Percentiles rank a stretch among this genome's conserved stretches.
Evolutionary conservation across 2,113 vertebrate genomes (phyloP).

Genomic region (Hippoglossus stenolepis): DNA sequence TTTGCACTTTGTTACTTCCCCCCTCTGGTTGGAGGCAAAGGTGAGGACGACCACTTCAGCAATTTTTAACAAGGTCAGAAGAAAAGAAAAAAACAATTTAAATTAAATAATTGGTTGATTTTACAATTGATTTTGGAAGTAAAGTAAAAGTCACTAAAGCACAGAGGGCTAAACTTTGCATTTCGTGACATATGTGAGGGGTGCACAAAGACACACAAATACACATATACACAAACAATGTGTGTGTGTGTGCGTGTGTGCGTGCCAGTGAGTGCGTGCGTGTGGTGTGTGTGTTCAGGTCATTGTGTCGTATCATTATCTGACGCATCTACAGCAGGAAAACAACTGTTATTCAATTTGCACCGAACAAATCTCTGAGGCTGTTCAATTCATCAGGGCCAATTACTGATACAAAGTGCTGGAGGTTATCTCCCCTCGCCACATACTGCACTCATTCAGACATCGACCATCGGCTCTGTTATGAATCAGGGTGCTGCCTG

Average conservation of each 20-base stretch:
- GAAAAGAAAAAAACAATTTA: too few relatives aligned
- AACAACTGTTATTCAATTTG: conserved; percentile 78
- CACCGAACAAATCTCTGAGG: conserved; percentile 69
- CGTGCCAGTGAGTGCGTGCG: too few relatives aligned
- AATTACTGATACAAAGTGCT: conserved; percentile 71
- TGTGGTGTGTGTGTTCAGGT: conserved; percentile 32
- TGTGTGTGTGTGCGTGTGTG: neutral
- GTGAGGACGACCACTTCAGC: too few relatives aligned
- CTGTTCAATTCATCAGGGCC: conserved; percentile 77
- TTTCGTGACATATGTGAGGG: too few relatives aligned
- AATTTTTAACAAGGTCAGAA: too few relatives aligned
- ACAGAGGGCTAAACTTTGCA: neutral
- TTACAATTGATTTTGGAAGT: neutral
- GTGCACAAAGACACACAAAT: too few relatives aligned
- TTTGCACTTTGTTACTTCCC: too few relatives aligned
- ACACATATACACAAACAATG: neutral
- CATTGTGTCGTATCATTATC: conserved; percentile 63
- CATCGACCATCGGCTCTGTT: conserved; percentile 62
- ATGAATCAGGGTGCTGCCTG: conserved; percentile 63
- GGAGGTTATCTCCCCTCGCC: conserved; percentile 72
- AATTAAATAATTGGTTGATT: neutral
- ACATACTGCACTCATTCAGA: conserved; percentile 67
- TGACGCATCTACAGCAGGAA: conserved; percentile 69
- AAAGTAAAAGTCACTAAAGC: neutral
- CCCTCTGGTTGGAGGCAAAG: too few relatives aligned